Evolutionary conservation across 1,140 invertebrate species (phyloP), one percentile per base, ranked within the genome.

Genomic region (Atta colombica): DNA sequence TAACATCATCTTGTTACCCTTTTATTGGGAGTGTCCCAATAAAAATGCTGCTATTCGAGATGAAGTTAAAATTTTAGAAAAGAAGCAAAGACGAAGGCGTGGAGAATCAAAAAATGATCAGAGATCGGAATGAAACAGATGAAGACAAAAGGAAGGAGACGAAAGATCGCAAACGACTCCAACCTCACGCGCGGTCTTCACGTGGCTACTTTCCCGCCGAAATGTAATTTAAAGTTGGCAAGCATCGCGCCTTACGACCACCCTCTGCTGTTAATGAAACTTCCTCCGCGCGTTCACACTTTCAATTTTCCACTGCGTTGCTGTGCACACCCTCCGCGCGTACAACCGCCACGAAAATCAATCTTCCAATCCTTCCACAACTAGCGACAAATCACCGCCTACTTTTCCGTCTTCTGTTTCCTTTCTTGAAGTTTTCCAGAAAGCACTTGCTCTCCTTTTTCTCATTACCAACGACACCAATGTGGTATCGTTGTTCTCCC

Each of bases 221-320:
- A 95, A 94, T 91, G 94, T 94, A 94, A 95, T 95, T 94, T 95
- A 94, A 94, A 94, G 93, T 95, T 95, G 92, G 93, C 93, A 93
- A 93, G 88, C 86, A 87, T 31, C 45, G 25, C 51, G 31, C 55
- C 49, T 60, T 71, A 80, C 88, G 87, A 90, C 91, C 90, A 90
- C 78, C 89, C 90, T 90, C 86, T 63, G 89, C 88, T 92, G 93
- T 94, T 95, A 95, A 94, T 94, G 94, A 95, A 95, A 94, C 93
- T 94, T 92, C 87, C 78, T 88, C 68, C 84, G 49, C 65, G 88
- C 86, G 92, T 87, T 93, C 89, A 92, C 92, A 93, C 92, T 94
- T 95, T 94, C 93, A 94, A 94, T 94, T 94, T 94, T 94, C 91
- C 89, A 89, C 82, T 68, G 87, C 68, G 77, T 89, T 58, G 68